A percentile compares a stretch with the other conserved stretches of the same genome.
phyloP scores from a whole-genome alignment of 2,797 vertebrate species.

The Cirrhinus mrigala region DNA sequence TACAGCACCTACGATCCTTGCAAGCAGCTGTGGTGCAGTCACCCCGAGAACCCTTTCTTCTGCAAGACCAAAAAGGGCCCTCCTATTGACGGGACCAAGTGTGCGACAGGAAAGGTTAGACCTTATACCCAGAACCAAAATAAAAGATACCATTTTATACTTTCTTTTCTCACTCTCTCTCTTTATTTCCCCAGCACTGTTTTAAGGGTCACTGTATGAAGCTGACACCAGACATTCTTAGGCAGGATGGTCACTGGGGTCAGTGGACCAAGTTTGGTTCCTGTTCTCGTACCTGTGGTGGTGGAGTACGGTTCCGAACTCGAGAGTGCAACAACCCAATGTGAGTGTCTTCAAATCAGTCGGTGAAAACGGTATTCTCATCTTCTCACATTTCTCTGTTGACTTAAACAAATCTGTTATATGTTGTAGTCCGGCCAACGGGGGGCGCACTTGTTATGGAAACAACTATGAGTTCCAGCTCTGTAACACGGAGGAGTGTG shows the following conservation, averaged over 20 bases:
- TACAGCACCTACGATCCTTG: conserved; percentile 93
- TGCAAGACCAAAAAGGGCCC: conserved; percentile 98
- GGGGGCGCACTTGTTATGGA: conserved; percentile 91
- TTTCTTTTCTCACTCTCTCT: not conserved
- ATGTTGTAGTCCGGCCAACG: conserved; percentile 87
- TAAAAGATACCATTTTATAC: not conserved
- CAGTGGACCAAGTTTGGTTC: conserved; percentile 90
- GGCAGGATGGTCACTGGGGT: conserved; percentile 93
- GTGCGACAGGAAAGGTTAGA: conserved; percentile 90
- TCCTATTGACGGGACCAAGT: conserved; percentile 93
- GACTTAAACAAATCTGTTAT: conserved; percentile 46
- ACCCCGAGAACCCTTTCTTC: conserved; percentile 94
- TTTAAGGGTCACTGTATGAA: conserved; percentile 96
- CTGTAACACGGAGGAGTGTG: conserved; percentile 88
- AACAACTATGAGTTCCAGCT: conserved; percentile 92
- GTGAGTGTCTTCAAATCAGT: conserved; percentile 78
- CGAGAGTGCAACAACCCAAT: conserved; percentile 90
- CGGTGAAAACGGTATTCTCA: not conserved
- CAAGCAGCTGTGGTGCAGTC: conserved; percentile 96
- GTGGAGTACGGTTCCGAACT: conserved; percentile 88
- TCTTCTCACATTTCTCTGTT: not conserved
- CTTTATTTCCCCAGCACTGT: conserved; percentile 79
- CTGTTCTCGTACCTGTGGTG: conserved; percentile 92
- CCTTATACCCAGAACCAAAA: not conserved
- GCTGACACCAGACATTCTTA: conserved; percentile 90